Evolutionary conservation across 2,113 vertebrate genomes (phyloP).

Genomic region (Cygnus atratus): DNA sequence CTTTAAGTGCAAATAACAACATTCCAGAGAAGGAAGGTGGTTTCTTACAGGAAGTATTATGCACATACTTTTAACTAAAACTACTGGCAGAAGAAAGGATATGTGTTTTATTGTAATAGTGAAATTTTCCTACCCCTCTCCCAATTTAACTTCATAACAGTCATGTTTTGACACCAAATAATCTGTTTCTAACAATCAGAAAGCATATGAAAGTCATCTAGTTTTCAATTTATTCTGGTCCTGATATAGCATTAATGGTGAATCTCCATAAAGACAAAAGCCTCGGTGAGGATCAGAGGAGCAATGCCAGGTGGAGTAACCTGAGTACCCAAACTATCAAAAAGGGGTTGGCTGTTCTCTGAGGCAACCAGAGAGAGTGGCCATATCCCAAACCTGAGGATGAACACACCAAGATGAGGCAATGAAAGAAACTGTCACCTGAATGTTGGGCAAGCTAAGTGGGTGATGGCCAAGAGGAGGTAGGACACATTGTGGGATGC

Average conservation of each 20-base stretch:
- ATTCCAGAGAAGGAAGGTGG: fast-evolving
- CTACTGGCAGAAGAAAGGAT: neutral
- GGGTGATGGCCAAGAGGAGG: neutral
- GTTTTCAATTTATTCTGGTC: neutral
- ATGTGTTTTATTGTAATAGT: neutral
- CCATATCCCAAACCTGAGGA: fast-evolving
- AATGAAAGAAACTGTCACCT: neutral
- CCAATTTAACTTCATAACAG: neutral
- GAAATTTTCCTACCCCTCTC: neutral
- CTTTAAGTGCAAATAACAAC: neutral
- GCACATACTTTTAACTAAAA: neutral
- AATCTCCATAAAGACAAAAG: neutral
- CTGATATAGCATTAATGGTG: neutral
- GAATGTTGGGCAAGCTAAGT: fast-evolving
- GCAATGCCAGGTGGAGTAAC: neutral
- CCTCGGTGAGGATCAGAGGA: neutral
- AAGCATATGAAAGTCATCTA: neutral
- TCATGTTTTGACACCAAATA: neutral
- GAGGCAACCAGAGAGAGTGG: too few relatives aligned
- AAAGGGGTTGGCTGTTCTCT: fast-evolving
- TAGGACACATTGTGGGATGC: neutral
- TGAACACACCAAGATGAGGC: neutral
- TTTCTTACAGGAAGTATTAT: neutral
- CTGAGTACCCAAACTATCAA: neutral
- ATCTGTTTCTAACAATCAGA: neutral